Conservation (phyloP, 2,888 invertebrate species). For the Junonia oenone region DNA sequence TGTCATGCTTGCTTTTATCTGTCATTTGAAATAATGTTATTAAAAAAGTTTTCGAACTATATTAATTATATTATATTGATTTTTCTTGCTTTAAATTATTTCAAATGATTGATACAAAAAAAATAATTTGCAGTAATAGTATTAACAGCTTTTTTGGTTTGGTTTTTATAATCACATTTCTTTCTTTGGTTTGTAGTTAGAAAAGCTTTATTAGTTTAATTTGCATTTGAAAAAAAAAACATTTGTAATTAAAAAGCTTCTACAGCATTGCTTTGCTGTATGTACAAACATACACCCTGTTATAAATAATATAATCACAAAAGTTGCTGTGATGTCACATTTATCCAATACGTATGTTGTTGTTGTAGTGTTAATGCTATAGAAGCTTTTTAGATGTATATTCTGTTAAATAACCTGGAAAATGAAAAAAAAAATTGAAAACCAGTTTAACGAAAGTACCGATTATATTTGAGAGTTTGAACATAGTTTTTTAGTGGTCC, state of each 20-base stretch:
- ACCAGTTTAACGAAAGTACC: no score
- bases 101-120: slow-evolving; percentile 30
- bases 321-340: not conserved
- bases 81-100: slow-evolving; percentile 30
- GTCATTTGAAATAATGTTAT: slow-evolving; percentile 46
- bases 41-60: not conserved
- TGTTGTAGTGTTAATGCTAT: slow-evolving; percentile 34
- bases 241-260: slow-evolving; percentile 52
- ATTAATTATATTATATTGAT: not conserved
- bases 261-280: slow-evolving; percentile 48
- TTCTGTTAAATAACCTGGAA: slow-evolving; percentile 14
- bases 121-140: slow-evolving; percentile 25
- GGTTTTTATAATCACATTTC: slow-evolving; percentile 26
- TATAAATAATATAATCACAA: not conserved
- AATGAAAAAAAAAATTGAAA: no score
- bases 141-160: slow-evolving; percentile 32
- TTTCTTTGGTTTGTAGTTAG: slow-evolving; percentile 35
- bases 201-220: slow-evolving; percentile 32
- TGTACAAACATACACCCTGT: not conserved
- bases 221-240: slow-evolving; percentile 32
- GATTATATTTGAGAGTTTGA: no score
- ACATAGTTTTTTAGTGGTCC: not conserved
- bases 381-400: slow-evolving; percentile 42
- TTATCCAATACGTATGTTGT: not conserved
- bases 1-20: slow-evolving; percentile 51